These are phyloP conservation scores for Poicephalus gulielmi DNA, from an alignment of 2,113 vertebrate genomes.

Conservation along the genomic window DNA sequence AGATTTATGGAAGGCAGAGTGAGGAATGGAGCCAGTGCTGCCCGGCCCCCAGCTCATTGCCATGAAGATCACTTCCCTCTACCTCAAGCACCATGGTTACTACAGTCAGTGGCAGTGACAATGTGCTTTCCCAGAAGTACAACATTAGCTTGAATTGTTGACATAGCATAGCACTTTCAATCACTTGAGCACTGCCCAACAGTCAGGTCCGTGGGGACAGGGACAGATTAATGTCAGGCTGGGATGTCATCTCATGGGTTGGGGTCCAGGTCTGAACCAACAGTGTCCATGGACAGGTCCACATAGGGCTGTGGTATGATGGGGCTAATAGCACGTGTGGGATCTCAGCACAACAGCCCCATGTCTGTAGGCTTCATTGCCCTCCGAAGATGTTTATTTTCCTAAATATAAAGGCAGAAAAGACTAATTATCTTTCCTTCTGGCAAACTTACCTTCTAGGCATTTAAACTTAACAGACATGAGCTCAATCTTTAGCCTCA, in stretches of 20 bases:
- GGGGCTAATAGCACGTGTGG: not conserved
- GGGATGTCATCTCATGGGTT: not conserved
- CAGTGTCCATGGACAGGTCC: too few relatives aligned
- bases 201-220: not conserved
- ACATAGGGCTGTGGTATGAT: not conserved
- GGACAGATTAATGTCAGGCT: not conserved
- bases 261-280: not conserved
- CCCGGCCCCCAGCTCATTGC: not conserved
- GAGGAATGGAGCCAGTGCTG: not conserved
- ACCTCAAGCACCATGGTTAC: not conserved
- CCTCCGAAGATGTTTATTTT: not conserved
- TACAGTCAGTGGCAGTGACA: not conserved
- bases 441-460: not conserved
- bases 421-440: not conserved
- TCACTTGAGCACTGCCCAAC: not conserved
- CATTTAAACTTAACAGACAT: not conserved
- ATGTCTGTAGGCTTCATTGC: not conserved
- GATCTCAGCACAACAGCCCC: not conserved
- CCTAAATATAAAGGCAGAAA: not conserved
- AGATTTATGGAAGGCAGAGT: not conserved
- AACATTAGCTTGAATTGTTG: not conserved
- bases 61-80: not conserved
- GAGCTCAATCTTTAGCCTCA: not conserved
- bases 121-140: not conserved
- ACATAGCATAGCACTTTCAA: not conserved